phyloP scores from a whole-genome alignment of 2,113 vertebrate genomes.

The Apistogramma diplotaenia region DNA sequence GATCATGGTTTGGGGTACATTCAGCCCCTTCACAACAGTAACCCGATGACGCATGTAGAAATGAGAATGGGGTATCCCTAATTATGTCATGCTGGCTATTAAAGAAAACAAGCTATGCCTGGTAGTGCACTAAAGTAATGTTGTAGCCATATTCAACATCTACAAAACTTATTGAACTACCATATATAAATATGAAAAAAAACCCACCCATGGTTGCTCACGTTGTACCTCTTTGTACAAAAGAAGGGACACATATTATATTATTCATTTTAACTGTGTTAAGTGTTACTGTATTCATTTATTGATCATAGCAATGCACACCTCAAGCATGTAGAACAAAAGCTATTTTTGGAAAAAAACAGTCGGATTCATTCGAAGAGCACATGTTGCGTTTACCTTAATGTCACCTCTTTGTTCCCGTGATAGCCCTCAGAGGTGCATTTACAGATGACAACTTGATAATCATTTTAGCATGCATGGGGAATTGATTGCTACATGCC shows the following conservation, averaged over 20 bases:
- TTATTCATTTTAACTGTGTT: background rate
- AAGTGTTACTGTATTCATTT: background rate
- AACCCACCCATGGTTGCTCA: background rate
- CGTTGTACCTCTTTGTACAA: background rate
- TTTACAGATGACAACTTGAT: conserved; percentile 21
- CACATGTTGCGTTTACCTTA: background rate
- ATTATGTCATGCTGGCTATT: background rate
- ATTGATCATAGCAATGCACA: background rate
- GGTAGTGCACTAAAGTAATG: background rate
- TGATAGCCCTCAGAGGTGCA: background rate
- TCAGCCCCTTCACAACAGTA: background rate
- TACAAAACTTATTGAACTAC: background rate
- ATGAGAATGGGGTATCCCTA: background rate
- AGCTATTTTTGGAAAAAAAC: background rate
- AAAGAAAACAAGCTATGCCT: background rate
- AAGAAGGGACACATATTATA: background rate
- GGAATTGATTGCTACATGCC: conserved; percentile 36
- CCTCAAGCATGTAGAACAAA: background rate
- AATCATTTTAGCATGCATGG: conserved; percentile 24
- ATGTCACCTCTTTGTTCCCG: background rate
- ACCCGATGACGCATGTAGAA: background rate
- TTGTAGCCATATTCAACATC: background rate
- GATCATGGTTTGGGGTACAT: background rate
- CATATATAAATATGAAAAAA: background rate
- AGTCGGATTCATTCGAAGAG: background rate